Conservation (phyloP, 1,140 invertebrate genomes). For the Macrotrachela quadricornifera region DNA sequence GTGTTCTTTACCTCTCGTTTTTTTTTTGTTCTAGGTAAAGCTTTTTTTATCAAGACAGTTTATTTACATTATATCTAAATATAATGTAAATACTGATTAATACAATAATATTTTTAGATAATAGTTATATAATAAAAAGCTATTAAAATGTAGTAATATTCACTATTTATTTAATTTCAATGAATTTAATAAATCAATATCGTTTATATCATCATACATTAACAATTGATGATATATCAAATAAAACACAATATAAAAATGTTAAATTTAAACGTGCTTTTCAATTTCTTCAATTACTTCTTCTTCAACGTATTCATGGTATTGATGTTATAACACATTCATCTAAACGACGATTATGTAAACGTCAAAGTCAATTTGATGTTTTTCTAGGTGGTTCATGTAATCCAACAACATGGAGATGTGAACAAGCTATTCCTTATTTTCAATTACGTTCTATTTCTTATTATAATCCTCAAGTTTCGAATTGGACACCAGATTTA, state of each 20-base stretch:
- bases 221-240: too few species aligned
- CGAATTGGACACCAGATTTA: constrained; percentile 74
- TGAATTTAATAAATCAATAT: too few species aligned
- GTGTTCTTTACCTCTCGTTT: too few species aligned
- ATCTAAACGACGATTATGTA: not conserved
- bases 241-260: not conserved
- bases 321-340: constrained; percentile 3
- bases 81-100: too few species aligned
- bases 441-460: constrained; percentile 68
- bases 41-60: too few species aligned
- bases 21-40: too few species aligned
- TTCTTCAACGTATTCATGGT: constrained; percentile 16
- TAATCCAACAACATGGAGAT: constrained; percentile 86
- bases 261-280: not conserved
- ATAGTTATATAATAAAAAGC: too few species aligned
- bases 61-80: too few species aligned
- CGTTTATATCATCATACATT: too few species aligned
- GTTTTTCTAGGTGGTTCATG: constrained; percentile 91
- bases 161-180: too few species aligned
- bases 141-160: too few species aligned
- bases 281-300: not conserved
- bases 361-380: constrained; percentile 12
- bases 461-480: constrained; percentile 95
- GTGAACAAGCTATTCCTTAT: constrained; percentile 72
- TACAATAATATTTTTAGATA: too few species aligned